Evolutionary conservation across 2,797 vertebrate genomes (phyloP).

Genomic region (Myripristis jacobus): DNA sequence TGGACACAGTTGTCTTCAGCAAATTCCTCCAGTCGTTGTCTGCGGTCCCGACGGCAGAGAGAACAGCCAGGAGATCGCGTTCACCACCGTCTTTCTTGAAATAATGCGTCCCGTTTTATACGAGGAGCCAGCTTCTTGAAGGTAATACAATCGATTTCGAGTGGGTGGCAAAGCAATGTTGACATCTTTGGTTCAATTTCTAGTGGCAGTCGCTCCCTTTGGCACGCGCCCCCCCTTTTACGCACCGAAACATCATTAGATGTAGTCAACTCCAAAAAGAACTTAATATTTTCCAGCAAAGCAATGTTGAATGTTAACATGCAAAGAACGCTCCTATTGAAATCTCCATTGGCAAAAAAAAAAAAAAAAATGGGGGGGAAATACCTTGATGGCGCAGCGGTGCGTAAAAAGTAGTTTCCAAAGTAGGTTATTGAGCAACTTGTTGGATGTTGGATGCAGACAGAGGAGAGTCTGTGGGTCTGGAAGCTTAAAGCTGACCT

Average conservation of each 20-base stretch:
- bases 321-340: conserved; percentile 4
- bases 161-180: conserved; percentile 90
- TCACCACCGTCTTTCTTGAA: conserved; percentile 80
- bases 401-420: conserved; percentile 49
- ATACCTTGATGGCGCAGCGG: neutral
- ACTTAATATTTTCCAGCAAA: conserved; percentile 8
- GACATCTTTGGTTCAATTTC: conserved; percentile 86
- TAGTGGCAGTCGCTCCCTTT: conserved; percentile 82
- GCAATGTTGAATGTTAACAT: conserved; percentile 2
- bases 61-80: conserved; percentile 71
- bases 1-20: conserved; percentile 68
- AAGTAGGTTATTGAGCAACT: conserved; percentile 53
- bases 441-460: conserved; percentile 67
- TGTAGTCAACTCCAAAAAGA: conserved; percentile 33
- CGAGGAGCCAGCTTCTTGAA: conserved; percentile 84
- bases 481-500: conserved; percentile 68
- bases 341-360: conserved; percentile 33
- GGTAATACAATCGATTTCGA: conserved; percentile 91
- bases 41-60: conserved; percentile 56
- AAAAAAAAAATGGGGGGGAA: neutral
- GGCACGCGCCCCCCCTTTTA: conserved; percentile 83
- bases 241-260: conserved; percentile 68
- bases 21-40: conserved; percentile 72
- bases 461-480: conserved; percentile 54
- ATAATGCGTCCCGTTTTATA: conserved; percentile 89